phyloP scores from a whole-genome alignment of 2,113 vertebrate species.

The Calidris pygmaea region DNA sequence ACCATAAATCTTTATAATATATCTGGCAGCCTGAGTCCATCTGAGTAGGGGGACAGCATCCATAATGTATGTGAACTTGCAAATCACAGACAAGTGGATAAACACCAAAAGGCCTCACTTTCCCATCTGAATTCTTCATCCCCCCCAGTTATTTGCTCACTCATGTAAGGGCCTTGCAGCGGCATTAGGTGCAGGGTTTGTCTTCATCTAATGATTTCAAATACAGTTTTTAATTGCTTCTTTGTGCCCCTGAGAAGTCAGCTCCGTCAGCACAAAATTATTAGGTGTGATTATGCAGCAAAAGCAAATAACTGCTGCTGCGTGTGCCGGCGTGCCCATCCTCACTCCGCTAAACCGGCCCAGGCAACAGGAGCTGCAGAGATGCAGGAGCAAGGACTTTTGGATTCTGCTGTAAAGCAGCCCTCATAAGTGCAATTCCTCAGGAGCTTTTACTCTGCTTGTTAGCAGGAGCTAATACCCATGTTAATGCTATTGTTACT shows the following conservation, averaged over 20 bases:
- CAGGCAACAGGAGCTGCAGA: background rate
- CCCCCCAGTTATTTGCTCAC: background rate
- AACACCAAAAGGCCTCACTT: background rate
- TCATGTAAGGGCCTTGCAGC: background rate
- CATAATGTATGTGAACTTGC: slow-evolving; percentile 3
- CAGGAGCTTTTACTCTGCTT: slow-evolving; percentile 22
- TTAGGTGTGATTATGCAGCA: background rate
- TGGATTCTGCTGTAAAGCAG: background rate
- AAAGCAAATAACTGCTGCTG: background rate
- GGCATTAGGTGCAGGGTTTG: background rate
- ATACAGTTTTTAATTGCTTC: slow-evolving; percentile 26
- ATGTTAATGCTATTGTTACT: background rate
- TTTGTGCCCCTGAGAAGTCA: background rate
- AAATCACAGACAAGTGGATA: background rate
- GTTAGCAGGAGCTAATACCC: slow-evolving; percentile 16
- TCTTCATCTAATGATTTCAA: background rate
- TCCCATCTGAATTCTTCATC: slow-evolving; percentile 2
- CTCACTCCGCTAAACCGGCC: background rate
- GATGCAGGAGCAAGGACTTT: background rate
- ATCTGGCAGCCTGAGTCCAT: slow-evolving; percentile 22
- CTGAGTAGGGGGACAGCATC: slow-evolving; percentile 20
- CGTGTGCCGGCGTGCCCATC: background rate
- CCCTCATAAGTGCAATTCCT: background rate
- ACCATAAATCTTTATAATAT: slow-evolving; percentile 11
- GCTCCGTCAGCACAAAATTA: slow-evolving; percentile 4